Evolutionary conservation across 2,888 invertebrate species (phyloP), one percentile per base, ranked within the genome.

Genomic region (Athetis lepigone): DNA sequence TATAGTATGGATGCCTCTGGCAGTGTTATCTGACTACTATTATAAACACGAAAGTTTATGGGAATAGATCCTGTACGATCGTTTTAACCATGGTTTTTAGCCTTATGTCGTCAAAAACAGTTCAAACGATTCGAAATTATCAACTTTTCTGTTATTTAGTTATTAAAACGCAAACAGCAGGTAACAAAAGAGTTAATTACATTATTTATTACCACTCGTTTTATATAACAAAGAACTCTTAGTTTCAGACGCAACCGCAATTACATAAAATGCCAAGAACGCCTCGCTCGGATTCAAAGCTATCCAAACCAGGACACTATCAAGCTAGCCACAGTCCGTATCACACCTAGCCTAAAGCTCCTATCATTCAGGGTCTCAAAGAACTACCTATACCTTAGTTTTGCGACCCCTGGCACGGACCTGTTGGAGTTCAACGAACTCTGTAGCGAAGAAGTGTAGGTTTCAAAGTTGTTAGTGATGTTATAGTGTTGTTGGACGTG

Each of bases 311-410:
- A 79, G 25, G 76, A 81, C 47, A 73, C 77, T 13, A 87, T 90
- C 65, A 93, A 92, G 43, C 76, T 93, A 52, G 92, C 92, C 2
- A 81, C 81, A 21, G 77, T 90, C 2, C 81, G 71, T 2, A 67
- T 92, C 13, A 86, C 90, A 0, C 91, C 92, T 0, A 84, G 68
- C 2, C 77, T 90, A 9, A 87, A 77, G 42, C 77, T 93, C 0
- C 77, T 93, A 0, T 91, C 93, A 1, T 93, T 92, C 63, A 81
- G 93, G 40, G 91, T 91, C 0, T 92, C 92, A 9, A 91, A 83
- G 58, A 92, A 92, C 75, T 91, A 77, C 57, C 72, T 93, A 0
- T 91, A 92, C 63, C 84, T 91, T 59, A 90, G 87, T 75, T 88
- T 92, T 4, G 93, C 91, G 0, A 87, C 82, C 60, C 87, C 90